Percentiles rank a stretch among this genome's conserved stretches.
Evolutionary conservation across 2,888 invertebrate genomes (phyloP).

Genomic region (Asteroscopus sphinx): DNA sequence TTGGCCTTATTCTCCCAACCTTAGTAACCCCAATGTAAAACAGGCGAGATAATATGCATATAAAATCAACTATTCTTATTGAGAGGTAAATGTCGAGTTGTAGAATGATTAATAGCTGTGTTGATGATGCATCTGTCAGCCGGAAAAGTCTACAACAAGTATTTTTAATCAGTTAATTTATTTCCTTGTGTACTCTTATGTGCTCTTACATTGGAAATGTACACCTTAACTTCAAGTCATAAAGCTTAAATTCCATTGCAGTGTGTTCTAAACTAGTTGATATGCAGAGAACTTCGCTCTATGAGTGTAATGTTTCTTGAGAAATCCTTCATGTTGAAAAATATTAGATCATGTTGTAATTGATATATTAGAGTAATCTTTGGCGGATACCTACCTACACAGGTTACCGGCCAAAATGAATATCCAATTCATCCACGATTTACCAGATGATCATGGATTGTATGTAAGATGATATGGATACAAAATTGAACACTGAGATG

Average conservation of each 20-base stretch:
- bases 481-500: too few relatives aligned
- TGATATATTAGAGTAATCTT: background rate
- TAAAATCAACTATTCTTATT: too few relatives aligned
- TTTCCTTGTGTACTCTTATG: slow-evolving; percentile 17
- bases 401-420: too few relatives aligned
- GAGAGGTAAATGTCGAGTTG: too few relatives aligned
- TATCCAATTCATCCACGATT: too few relatives aligned
- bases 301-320: slow-evolving; percentile 4
- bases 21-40: too few relatives aligned
- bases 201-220: slow-evolving; percentile 32
- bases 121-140: background rate
- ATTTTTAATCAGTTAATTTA: slow-evolving; percentile 23
- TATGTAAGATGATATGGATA: too few relatives aligned
- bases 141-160: slow-evolving; percentile 2
- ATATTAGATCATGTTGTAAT: slow-evolving; percentile 29
- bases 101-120: too few relatives aligned
- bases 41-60: too few relatives aligned
- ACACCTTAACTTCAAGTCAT: slow-evolving; percentile 9
- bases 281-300: background rate
- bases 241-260: slow-evolving; percentile 23
- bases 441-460: too few relatives aligned
- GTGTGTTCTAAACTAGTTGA: slow-evolving; percentile 1
- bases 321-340: slow-evolving; percentile 20
- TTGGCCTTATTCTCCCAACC: too few relatives aligned
- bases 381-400: too few relatives aligned